Base-by-base conservation (phyloP, 2,888 invertebrate genomes). In the Petrolisthes manimaculis region DNA sequence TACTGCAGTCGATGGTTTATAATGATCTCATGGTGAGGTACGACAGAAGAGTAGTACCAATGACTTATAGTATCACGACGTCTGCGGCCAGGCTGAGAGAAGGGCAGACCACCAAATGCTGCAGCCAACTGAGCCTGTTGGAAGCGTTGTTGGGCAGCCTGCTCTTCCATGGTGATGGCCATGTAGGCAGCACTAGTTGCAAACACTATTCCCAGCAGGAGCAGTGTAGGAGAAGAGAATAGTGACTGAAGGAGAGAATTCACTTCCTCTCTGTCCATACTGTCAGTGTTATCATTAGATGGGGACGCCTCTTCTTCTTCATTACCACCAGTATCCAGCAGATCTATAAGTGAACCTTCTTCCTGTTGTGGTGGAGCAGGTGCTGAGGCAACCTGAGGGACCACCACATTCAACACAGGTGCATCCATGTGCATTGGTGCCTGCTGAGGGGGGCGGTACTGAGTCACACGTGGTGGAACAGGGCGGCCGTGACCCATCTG, bases 121-220 rank as follows among this genome's bases (percentile, higher is more conserved):
- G 87, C 87, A 5, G 87, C 83, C 51, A 87, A 71, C 56, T 87
- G 87, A 9, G 87, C 87, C 79, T 87, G 87, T 74, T 87, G 87
- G 56, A 87, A 74, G 56, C 84, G 78, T 53, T 84, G 87, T 21
- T 84, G 87, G 5, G 84, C 87, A 18, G 83, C 87, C 56, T 87
- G 87, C n/a, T 87, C 83, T 5, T 87, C 87, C 83, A 87, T 87
- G 71, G 71, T 80, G n/a, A 84, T 87, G 69, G 87, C 87, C 83
- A 87, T 83, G 56, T 87, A 87, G 24, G 87, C 87, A 6, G 84
- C 87, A 37, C 87, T 87, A 79, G 87, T 71, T 24, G 84, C 83
- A 9, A 87, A 84, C 56, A 87, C 74, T 37, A 80, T 79, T 5
- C 87, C 87, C 53, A 87, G 79, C 54, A 87, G 74, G 56, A 87